Conservation (phyloP, 2,888 invertebrate genomes). For the Parasteatoda lunata region DNA sequence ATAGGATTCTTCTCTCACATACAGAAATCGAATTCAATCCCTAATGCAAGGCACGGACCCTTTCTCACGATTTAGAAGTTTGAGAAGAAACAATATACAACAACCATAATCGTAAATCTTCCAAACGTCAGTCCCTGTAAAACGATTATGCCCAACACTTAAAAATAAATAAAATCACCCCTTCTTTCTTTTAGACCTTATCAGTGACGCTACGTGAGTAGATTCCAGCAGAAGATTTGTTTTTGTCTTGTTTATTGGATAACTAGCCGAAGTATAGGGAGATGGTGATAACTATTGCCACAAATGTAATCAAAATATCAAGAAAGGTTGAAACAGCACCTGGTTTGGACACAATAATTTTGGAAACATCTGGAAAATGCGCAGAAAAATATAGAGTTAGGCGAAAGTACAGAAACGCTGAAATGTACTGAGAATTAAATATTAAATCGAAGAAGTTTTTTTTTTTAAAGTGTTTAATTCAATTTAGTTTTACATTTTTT, state of each 20-base stretch:
- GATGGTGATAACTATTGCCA: neutral
- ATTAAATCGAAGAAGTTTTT: too few species aligned
- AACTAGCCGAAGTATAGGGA: neutral
- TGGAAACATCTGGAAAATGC: conserved; percentile 19
- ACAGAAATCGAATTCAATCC: conserved; percentile 17
- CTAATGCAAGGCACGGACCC: conserved; percentile 24
- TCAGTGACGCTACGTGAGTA: conserved; percentile 32
- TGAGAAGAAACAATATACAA: conserved; percentile 40
- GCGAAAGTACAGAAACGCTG: too few species aligned
- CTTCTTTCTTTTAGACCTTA: conserved; percentile 20
- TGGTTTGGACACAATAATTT: neutral
- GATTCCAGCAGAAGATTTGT: conserved; percentile 4
- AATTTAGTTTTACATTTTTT: too few species aligned
- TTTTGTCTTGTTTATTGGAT: conserved; percentile 1
- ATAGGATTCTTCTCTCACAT: neutral
- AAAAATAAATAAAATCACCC: conserved; percentile 45
- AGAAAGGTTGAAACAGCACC: neutral
- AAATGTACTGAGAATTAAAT: too few species aligned
- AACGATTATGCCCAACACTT: conserved; percentile 52
- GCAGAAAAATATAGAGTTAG: too few species aligned
- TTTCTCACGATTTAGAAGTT: conserved; percentile 28
- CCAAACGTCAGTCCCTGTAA: conserved; percentile 20
- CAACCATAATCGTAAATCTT: conserved; percentile 43
- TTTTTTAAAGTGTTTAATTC: too few species aligned
- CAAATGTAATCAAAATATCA: neutral